A percentile compares a stretch with the other conserved stretches of the same genome.
These are phyloP conservation scores for Neoscelio sp. DNA, from an alignment of 2,888 invertebrate genomes.

Conservation along the genomic window DNA sequence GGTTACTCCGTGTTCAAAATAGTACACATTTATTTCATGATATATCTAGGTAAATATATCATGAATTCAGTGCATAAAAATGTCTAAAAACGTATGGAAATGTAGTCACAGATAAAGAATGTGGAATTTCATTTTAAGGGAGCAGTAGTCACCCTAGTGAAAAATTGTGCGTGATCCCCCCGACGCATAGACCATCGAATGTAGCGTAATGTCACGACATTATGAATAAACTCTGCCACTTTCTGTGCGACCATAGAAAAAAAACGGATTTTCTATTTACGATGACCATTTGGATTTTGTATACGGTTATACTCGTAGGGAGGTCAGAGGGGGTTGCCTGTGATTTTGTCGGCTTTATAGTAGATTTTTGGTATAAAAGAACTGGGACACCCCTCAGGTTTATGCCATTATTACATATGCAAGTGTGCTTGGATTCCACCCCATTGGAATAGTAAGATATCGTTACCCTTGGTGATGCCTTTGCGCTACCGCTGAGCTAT, in stretches of 20 bases:
- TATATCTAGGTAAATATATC: no score
- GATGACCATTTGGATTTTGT: conserved; percentile 81
- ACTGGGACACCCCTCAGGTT: conserved; percentile 78
- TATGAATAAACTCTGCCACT: conserved; percentile 76
- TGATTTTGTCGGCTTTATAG: conserved; percentile 79
- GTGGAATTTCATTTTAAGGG: conserved; percentile 47
- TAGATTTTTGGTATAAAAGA: conserved; percentile 78
- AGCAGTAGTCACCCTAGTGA: conserved; percentile 66
- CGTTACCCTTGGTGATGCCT: conserved; percentile 64
- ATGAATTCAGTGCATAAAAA: conserved; percentile 18
- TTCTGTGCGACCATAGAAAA: conserved; percentile 72
- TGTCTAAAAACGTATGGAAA: conserved; percentile 52
- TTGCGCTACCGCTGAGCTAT: conserved; percentile 35
- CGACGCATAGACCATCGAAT: conserved; percentile 55
- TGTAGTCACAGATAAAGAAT: conserved; percentile 58
- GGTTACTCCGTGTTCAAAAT: no score
- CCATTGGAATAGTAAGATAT: conserved; percentile 72
- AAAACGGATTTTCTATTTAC: conserved; percentile 81
- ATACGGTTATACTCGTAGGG: conserved; percentile 67
- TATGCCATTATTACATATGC: conserved; percentile 81
- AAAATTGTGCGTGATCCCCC: conserved; percentile 63
- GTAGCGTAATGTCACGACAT: conserved; percentile 68
- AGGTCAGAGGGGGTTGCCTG: conserved; percentile 70
- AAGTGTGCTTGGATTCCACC: conserved; percentile 75
- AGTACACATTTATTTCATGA: no score